phyloP scores from a whole-genome alignment of 2,113 vertebrate species.

The Holacanthus passer region DNA sequence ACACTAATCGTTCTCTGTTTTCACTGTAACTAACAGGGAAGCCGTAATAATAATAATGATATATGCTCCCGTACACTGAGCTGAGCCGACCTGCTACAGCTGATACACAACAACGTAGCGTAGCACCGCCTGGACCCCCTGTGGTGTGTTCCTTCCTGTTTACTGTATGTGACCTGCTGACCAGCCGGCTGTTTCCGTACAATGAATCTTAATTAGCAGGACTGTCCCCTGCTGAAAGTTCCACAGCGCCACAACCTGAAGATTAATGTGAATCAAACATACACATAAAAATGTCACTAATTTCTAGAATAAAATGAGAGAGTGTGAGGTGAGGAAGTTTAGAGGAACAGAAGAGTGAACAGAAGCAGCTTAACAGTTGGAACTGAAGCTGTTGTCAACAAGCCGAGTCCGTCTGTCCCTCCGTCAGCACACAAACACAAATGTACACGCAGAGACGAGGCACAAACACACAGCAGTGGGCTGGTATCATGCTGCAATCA shows the following conservation, averaged over 20 bases:
- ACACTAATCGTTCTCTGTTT: too few relatives aligned
- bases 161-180: conserved; percentile 47
- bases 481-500: conserved; percentile 35
- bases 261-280: background rate
- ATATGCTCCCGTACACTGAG: too few relatives aligned
- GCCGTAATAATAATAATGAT: too few relatives aligned
- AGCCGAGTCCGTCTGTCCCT: background rate
- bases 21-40: too few relatives aligned
- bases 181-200: conserved; percentile 40
- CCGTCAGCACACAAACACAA: background rate
- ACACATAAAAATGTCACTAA: background rate
- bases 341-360: conserved; percentile 39
- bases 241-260: background rate
- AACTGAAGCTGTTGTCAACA: background rate
- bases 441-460: background rate
- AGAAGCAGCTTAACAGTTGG: conserved; percentile 21
- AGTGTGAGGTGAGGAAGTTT: background rate
- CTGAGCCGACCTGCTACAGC: too few relatives aligned
- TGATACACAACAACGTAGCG: too few relatives aligned
- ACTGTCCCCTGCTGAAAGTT: background rate
- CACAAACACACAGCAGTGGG: conserved; percentile 52
- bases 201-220: background rate
- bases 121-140: too few relatives aligned
- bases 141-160: conserved; percentile 24
- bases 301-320: background rate